phyloP scores from a whole-genome alignment of 2,797 vertebrate genomes.

The Phalanger gymnotis region DNA sequence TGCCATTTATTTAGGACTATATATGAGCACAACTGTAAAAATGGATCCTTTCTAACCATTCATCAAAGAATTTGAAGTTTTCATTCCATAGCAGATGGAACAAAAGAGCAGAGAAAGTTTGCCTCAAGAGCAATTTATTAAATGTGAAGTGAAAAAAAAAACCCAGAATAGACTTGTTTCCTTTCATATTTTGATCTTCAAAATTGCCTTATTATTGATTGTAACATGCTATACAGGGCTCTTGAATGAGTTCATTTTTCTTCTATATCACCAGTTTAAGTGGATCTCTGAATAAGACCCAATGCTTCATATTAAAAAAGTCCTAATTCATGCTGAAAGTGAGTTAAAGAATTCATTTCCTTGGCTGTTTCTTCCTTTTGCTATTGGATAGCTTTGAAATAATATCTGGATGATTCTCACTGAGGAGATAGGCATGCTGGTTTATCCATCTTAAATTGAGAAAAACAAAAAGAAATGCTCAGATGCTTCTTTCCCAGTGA shows the following conservation, averaged over 20 bases:
- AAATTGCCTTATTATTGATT: slow-evolving; percentile 49
- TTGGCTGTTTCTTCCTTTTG: slow-evolving; percentile 32
- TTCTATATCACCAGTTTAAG: slow-evolving; percentile 58
- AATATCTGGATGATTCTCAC: slow-evolving; percentile 35
- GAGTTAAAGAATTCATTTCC: slow-evolving; percentile 59
- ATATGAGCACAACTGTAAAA: slow-evolving; percentile 21
- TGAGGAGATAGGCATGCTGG: slow-evolving; percentile 52
- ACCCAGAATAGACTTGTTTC: slow-evolving; percentile 36
- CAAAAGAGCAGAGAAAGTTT: slow-evolving; percentile 55
- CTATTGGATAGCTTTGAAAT: slow-evolving; percentile 45
- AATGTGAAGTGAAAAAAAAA: slow-evolving; percentile 60
- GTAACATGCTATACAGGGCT: not conserved
- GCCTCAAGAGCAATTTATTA: slow-evolving; percentile 59
- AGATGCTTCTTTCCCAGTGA: slow-evolving; percentile 57
- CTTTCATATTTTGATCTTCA: slow-evolving; percentile 51
- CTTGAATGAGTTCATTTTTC: slow-evolving; percentile 60
- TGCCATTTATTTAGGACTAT: slow-evolving; percentile 7
- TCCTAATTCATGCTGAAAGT: slow-evolving; percentile 46
- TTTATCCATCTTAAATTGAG: slow-evolving; percentile 58
- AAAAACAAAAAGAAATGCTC: slow-evolving; percentile 40
- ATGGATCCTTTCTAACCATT: slow-evolving; percentile 41
- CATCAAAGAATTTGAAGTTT: slow-evolving; percentile 41
- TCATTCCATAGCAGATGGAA: slow-evolving; percentile 41
- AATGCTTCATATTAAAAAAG: slow-evolving; percentile 36
- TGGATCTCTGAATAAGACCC: slow-evolving; percentile 54